Conservation (phyloP, 2,888 invertebrate genomes). For the Hypolimnas misippus region DNA sequence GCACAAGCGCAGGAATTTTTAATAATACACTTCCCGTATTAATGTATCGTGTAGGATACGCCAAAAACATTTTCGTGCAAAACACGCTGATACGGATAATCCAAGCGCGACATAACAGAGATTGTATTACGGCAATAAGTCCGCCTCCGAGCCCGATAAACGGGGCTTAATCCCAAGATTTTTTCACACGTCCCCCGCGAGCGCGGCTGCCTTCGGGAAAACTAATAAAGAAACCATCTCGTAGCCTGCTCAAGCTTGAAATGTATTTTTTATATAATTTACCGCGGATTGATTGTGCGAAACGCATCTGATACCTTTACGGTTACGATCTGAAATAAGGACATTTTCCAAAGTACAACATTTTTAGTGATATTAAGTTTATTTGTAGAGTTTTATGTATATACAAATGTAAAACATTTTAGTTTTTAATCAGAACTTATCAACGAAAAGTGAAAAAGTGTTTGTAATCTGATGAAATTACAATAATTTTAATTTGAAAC, state of each 20-base stretch:
- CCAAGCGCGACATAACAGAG: constrained; percentile 78
- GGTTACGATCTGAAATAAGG: constrained; percentile 18
- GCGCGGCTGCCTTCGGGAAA: constrained; percentile 68
- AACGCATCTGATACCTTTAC: constrained; percentile 62
- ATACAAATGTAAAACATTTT: too few relatives aligned
- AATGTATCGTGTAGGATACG: constrained; percentile 38
- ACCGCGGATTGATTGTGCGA: constrained; percentile 77
- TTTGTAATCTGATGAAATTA: too few relatives aligned
- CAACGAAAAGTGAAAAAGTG: too few relatives aligned
- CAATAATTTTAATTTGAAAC: background rate
- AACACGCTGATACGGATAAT: constrained; percentile 73
- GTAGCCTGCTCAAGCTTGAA: constrained; percentile 82
- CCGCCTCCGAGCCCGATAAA: constrained; percentile 72
- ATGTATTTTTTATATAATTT: constrained; percentile 86
- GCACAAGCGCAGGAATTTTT: background rate
- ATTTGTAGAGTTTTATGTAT: too few relatives aligned
- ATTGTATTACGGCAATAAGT: constrained; percentile 81
- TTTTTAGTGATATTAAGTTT: too few relatives aligned
- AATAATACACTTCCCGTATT: constrained; percentile 29
- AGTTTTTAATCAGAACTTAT: too few relatives aligned
- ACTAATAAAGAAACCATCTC: constrained; percentile 85
- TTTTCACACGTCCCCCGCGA: constrained; percentile 80
- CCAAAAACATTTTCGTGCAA: constrained; percentile 55
- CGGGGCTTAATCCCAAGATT: constrained; percentile 78
- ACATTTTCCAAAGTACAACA: background rate